phyloP scores from a whole-genome alignment of 2,113 vertebrate species.

The Hipposideros armiger region DNA sequence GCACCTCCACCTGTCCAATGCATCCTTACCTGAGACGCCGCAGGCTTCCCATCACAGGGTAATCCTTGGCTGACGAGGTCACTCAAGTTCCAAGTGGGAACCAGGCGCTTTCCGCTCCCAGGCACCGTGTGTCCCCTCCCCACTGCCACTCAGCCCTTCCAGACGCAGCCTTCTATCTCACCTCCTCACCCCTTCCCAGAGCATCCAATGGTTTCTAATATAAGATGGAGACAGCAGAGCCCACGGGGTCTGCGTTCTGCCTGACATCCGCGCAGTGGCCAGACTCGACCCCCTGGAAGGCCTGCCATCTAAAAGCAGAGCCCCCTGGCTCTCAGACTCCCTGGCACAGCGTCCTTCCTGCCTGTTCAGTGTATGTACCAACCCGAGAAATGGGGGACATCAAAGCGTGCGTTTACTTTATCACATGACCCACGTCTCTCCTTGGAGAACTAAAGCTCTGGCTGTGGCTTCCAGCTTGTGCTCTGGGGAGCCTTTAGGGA shows the following conservation, averaged over 20 bases:
- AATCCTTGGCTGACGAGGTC: not conserved
- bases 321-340: not conserved
- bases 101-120: not conserved
- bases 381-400: not conserved
- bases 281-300: not conserved
- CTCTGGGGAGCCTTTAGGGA: not conserved
- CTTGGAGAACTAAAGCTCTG: not conserved
- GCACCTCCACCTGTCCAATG: not conserved
- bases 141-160: not conserved
- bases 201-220: not conserved
- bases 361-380: too few relatives aligned
- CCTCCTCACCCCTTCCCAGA: not conserved
- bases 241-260: not conserved
- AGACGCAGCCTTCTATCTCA: not conserved
- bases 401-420: not conserved
- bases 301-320: not conserved
- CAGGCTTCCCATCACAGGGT: not conserved
- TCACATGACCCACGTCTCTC: not conserved
- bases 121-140: not conserved
- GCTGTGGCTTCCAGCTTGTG: not conserved
- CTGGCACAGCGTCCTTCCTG: accelerated
- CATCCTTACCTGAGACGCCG: not conserved
- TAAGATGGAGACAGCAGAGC: not conserved
- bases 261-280: not conserved
- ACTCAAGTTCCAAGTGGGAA: not conserved